Evolutionary conservation across 2,113 vertebrate species (phyloP).

Genomic region (Burhinus oedicnemus): DNA sequence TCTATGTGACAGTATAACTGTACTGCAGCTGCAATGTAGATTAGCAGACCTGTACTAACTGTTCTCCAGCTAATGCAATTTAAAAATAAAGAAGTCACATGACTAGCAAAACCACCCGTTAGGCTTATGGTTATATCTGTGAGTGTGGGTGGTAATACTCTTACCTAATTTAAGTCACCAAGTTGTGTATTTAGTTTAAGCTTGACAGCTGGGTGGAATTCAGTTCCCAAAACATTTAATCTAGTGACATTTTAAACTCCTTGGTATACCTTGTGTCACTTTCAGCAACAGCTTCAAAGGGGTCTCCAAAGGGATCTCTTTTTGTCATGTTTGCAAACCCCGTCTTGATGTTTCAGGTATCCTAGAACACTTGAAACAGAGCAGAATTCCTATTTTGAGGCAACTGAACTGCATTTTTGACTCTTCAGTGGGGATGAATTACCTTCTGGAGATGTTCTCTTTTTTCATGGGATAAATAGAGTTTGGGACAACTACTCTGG

Average conservation of each 20-base stretch:
- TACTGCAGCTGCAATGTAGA: not conserved
- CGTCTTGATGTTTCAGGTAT: not conserved
- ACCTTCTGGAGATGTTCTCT: not conserved
- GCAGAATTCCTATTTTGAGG: not conserved
- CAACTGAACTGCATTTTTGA: not conserved
- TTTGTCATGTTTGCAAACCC: not conserved
- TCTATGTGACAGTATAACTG: not conserved
- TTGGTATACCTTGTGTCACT: not conserved
- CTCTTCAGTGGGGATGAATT: not conserved
- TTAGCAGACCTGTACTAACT: not conserved
- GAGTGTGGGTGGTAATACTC: not conserved
- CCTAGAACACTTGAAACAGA: not conserved
- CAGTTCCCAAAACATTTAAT: not conserved
- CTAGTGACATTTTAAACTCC: not conserved
- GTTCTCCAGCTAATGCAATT: not conserved
- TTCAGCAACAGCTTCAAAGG: not conserved
- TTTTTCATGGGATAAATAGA: not conserved
- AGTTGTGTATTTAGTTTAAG: not conserved
- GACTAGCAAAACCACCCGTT: not conserved
- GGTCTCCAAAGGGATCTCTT: not conserved
- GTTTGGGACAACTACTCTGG: not conserved
- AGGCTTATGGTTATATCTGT: not conserved
- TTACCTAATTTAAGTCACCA: not conserved
- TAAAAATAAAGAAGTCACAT: not conserved
- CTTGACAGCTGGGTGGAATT: not conserved